Evolutionary conservation across 2,888 invertebrate genomes (phyloP).

Genomic region (Mylabris sibirica): DNA sequence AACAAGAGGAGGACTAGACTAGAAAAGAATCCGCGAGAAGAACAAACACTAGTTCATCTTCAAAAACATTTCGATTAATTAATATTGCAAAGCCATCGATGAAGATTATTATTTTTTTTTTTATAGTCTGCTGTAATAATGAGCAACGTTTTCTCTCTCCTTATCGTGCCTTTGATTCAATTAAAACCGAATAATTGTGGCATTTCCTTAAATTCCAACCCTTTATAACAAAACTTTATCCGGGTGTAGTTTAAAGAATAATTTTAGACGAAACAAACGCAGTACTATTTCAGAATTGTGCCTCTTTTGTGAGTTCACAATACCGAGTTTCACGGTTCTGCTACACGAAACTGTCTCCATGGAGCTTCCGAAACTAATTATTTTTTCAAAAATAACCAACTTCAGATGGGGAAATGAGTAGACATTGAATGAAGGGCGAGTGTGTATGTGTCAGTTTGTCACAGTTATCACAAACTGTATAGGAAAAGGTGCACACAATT

Average conservation of each 20-base stretch:
- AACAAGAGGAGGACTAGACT: neutral
- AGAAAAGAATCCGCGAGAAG: neutral
- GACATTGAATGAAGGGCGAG: constrained; percentile 39
- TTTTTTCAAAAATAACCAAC: constrained; percentile 51
- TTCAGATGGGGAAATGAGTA: constrained; percentile 22
- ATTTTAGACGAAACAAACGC: neutral
- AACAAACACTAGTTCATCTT: neutral
- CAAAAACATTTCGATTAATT: constrained; percentile 32
- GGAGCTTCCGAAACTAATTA: constrained; percentile 56
- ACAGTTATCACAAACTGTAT: constrained; percentile 31
- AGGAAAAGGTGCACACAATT: constrained; percentile 43
- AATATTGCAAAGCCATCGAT: constrained; percentile 30
- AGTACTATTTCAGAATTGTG: neutral
- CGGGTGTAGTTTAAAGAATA: neutral
- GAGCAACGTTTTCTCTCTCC: constrained; percentile 8
- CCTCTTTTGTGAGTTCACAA: neutral
- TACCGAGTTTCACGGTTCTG: constrained; percentile 14
- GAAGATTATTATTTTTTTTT: neutral
- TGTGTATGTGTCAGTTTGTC: constrained; percentile 26
- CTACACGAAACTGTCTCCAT: constrained; percentile 21
- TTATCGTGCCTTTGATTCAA: constrained; percentile 14
- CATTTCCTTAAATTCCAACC: constrained; percentile 17
- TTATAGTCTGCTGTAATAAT: neutral
- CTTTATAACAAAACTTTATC: neutral
- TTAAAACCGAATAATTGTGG: constrained; percentile 27